Evolutionary conservation across 2,888 invertebrate species (phyloP).

Genomic region (Drosophila putrida): DNA sequence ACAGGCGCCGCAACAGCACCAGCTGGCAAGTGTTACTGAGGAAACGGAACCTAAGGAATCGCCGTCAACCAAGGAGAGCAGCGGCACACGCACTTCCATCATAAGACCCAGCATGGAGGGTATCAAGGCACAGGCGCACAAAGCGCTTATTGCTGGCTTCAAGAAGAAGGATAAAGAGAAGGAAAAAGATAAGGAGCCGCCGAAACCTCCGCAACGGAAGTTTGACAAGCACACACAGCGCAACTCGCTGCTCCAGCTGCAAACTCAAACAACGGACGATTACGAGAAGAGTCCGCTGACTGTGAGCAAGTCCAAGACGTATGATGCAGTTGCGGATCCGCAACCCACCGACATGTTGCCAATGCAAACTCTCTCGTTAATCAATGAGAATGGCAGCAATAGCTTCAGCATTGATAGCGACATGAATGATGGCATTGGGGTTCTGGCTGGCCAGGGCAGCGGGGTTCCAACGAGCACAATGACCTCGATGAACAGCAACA

Average conservation of each 20-base stretch:
- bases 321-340: constrained; percentile 66
- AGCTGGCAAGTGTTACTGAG: constrained; percentile 84
- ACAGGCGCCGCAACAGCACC: constrained; percentile 76
- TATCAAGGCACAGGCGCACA: constrained; percentile 85
- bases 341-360: constrained; percentile 81
- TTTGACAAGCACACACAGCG: constrained; percentile 84
- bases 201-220: constrained; percentile 83
- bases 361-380: constrained; percentile 80
- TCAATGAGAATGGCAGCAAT: constrained; percentile 83
- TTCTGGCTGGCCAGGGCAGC: constrained; percentile 30
- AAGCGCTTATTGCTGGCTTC: constrained; percentile 85
- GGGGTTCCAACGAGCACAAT: constrained; percentile 51
- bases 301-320: constrained; percentile 64
- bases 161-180: constrained; percentile 85
- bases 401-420: constrained; percentile 83
- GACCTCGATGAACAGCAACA: constrained; percentile 70
- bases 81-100: constrained; percentile 82
- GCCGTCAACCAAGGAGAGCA: constrained; percentile 71
- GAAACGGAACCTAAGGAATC: constrained; percentile 82
- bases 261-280: constrained; percentile 73
- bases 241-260: constrained; percentile 82
- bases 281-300: constrained; percentile 71
- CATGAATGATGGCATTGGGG: constrained; percentile 76
- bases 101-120: constrained; percentile 85
- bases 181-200: constrained; percentile 81